These are phyloP conservation scores for Montipora capricornis DNA, from an alignment of 64 coral and sea anemone genomes.

Conservation along the genomic window DNA sequence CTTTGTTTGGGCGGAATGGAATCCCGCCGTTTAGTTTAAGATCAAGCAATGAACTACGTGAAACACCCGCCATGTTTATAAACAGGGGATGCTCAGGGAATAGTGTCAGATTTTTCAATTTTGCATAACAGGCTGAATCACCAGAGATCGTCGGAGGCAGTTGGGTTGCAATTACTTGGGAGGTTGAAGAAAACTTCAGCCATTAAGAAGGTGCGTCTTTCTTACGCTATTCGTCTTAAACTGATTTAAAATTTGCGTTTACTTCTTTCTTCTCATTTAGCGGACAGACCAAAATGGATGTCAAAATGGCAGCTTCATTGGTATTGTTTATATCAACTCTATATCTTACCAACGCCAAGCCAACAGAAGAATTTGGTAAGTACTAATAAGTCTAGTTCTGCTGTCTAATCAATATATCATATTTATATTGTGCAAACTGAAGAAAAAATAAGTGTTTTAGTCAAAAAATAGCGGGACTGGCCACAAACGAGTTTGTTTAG, in stretches of 20 bases:
- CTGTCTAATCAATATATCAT: too few relatives aligned
- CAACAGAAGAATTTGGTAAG: constrained; percentile 21
- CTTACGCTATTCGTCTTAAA: neutral
- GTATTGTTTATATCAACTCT: constrained; percentile 35
- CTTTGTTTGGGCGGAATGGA: neutral
- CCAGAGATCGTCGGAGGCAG: neutral
- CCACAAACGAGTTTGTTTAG: too few relatives aligned
- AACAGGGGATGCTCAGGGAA: constrained; percentile 12
- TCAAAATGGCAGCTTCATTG: constrained; percentile 18
- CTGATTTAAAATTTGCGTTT: neutral
- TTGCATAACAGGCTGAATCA: constrained; percentile 15
- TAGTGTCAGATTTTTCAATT: constrained; percentile 50
- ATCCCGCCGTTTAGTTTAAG: neutral
- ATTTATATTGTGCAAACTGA: too few relatives aligned
- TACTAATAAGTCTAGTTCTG: neutral
- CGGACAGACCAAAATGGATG: constrained; percentile 43
- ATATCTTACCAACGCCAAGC: constrained; percentile 40
- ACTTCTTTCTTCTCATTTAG: neutral
- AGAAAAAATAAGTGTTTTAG: too few relatives aligned
- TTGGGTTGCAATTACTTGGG: neutral
- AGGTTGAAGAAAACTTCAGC: neutral
- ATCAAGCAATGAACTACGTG: neutral
- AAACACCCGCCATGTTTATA: constrained; percentile 46
- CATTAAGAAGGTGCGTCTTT: neutral
- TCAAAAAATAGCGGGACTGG: too few relatives aligned